phyloP scores from a whole-genome alignment of 2,888 invertebrate genomes.

The Drosophila antonietae region DNA sequence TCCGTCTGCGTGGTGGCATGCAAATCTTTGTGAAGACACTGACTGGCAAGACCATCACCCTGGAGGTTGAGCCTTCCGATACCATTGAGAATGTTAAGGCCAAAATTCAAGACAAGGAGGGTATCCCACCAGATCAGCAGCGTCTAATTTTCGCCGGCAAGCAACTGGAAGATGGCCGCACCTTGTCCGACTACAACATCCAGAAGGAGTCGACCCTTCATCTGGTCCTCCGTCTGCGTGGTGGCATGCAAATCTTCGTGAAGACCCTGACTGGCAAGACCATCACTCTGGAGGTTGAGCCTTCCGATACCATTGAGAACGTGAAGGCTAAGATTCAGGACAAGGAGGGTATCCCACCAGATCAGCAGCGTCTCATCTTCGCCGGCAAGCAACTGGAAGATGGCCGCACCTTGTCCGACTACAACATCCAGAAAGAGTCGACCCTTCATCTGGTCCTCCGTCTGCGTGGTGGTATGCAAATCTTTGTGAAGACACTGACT shows the following conservation, averaged over 20 bases:
- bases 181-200: constrained; percentile 95
- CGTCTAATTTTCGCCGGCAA: constrained; percentile 84
- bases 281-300: constrained; percentile 3
- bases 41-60: constrained; percentile 18
- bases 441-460: constrained; percentile 94
- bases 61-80: background rate
- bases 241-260: constrained; percentile 87
- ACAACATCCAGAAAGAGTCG: constrained; percentile 96
- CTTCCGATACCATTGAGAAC: constrained; percentile 51
- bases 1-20: constrained; percentile 93
- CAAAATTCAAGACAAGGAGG: constrained; percentile 75
- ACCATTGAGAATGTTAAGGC: constrained; percentile 71
- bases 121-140: constrained; percentile 76
- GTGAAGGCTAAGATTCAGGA: constrained; percentile 75
- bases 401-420: constrained; percentile 95
- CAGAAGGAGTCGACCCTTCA: constrained; percentile 97
- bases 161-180: constrained; percentile 96
- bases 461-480: constrained; percentile 90
- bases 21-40: constrained; percentile 58
- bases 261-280: constrained; percentile 39
- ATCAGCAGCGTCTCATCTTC: constrained; percentile 74
- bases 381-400: constrained; percentile 92
- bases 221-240: constrained; percentile 92
- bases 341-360: constrained; percentile 76
- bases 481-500: constrained; percentile 54